phyloP scores from a whole-genome alignment of 1,140 invertebrate species.

The Drosophila chauvacae region DNA sequence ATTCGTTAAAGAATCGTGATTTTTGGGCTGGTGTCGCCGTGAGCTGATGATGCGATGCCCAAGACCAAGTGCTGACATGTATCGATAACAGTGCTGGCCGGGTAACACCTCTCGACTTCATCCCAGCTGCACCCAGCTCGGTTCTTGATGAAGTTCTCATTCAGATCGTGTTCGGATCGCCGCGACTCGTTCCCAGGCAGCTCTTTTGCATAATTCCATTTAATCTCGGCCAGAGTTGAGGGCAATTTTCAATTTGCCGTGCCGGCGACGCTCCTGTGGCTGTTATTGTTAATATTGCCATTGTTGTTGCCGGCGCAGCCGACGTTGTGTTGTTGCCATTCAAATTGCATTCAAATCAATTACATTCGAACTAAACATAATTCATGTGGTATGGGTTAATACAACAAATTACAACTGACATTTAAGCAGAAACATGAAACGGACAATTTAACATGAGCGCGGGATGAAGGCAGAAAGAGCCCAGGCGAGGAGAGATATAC shows the following conservation, averaged over 20 bases:
- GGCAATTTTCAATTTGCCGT: constrained; percentile 72
- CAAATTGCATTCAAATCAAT: constrained; percentile 83
- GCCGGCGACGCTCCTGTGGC: constrained; percentile 66
- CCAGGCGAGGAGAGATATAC: constrained; percentile 29
- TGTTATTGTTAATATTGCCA: constrained; percentile 58
- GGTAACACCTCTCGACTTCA: constrained; percentile 35
- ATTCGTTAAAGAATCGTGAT: neutral
- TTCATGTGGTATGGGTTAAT: constrained; percentile 82
- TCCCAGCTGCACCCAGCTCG: constrained; percentile 47
- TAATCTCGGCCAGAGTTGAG: constrained; percentile 72
- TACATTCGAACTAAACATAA: constrained; percentile 83
- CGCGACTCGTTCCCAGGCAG: constrained; percentile 38
- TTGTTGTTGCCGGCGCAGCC: constrained; percentile 48
- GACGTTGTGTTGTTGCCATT: constrained; percentile 61
- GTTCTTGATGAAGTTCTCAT: constrained; percentile 53
- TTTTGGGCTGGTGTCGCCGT: constrained; percentile 1
- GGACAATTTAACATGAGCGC: constrained; percentile 79
- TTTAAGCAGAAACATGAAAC: constrained; percentile 82
- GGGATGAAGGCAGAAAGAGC: constrained; percentile 36
- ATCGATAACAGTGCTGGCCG: constrained; percentile 34
- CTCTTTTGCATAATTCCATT: constrained; percentile 69
- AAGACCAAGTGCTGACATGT: neutral
- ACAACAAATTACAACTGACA: constrained; percentile 83
- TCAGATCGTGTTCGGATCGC: constrained; percentile 43
- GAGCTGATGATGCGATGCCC: constrained; percentile 8